Base-by-base conservation (phyloP, 2,797 vertebrate species). In the Pygocentrus nattereri region DNA sequence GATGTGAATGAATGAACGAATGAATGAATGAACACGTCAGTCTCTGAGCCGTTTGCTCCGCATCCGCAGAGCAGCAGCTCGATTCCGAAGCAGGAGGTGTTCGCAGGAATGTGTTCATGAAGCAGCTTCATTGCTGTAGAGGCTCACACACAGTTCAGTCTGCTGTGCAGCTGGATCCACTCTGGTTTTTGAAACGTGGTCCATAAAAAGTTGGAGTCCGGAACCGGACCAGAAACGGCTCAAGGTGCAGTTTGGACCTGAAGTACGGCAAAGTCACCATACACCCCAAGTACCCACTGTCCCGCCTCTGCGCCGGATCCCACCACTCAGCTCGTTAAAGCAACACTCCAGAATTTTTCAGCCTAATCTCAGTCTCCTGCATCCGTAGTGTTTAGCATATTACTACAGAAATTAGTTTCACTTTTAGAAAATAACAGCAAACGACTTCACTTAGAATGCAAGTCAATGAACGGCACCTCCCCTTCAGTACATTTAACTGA, bases 161-260 rank as follows among this genome's bases (percentile, higher is more conserved):
- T 41, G 41, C 4, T n/a, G 41, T 5, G 8, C 8, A 5, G 8
- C 62, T 52, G 62, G 27, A 41, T 49, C 11, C 58, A 44, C 3
- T 10, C 4, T 41, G 41, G 34, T 3, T 6, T 38, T 38, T 83
- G 49, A 84, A 87, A 76, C 18, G 1, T 8, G 4, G 58, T 38
- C 8, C 30, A 31, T n/a, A 31, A 61, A 70, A 47, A 73, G 78
- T 23, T 52, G 25, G 2, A 11, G 0, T 34, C 47, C 12, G 50
- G 44, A 41, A 12, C 41, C 62, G 41, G 23, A 50, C 21, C 25
- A 50, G 19, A 73, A 61, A 25, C 52, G 67, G 67, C 72, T 85
- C 78, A 77, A 70, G 70, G 67, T 80, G 68, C 81, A 83, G 84
- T 47, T 41, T 47, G 79, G 76, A 25, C 2, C 3, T 19, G 13